Evolutionary conservation across 2,888 invertebrate genomes (phyloP), one percentile per base, ranked within the genome.

Genomic region (Folsomia manolachei): DNA sequence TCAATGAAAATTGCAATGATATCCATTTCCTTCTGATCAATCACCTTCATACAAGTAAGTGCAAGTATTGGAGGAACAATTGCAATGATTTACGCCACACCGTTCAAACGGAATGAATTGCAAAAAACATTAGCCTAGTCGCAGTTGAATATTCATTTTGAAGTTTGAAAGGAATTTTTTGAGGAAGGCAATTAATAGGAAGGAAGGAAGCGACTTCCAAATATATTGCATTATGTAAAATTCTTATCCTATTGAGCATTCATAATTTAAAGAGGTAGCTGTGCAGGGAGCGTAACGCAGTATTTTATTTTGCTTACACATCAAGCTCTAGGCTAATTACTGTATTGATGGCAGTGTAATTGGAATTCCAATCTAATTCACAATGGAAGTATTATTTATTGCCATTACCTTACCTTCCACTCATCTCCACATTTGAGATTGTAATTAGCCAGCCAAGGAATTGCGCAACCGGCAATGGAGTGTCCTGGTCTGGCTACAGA

Each of bases 311-410:
- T 19, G 56, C 56, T 9, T 14, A 25, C 19, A 63, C 2, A 23
- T 63, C 63, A 25, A 63, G 23, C 64, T 64, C n/a, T 64, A 64
- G 64, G 64, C 65, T 66, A 66, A 66, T 66, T 66, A 66, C 65
- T 39, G 27, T 52, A 66, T 66, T 66, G 65, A 66, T 66, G 65
- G 39, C 65, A 66, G 24, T 52, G 39, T 66, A 66, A 66, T 66
- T 66, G 19, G 39, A 66, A 66, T 66, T 66, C 65, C 65, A 66
- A 66, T 66, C 65, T 24, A 66, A 66, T 66, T 66, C 65, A 39
- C 65, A 66, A 66, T 66, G 65, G 63, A 66, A 39, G 52, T 24
- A 66, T 66, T 66, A 66, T 66, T 66, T 66, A 66, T 66, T 66
- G 39, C 65, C 1, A 21, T 52, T 24, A 66, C 26, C 26, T 25